Evolutionary conservation across 2,113 vertebrate genomes (phyloP), one percentile per base, ranked within the genome.

Genomic region (Archilochus colubris): DNA sequence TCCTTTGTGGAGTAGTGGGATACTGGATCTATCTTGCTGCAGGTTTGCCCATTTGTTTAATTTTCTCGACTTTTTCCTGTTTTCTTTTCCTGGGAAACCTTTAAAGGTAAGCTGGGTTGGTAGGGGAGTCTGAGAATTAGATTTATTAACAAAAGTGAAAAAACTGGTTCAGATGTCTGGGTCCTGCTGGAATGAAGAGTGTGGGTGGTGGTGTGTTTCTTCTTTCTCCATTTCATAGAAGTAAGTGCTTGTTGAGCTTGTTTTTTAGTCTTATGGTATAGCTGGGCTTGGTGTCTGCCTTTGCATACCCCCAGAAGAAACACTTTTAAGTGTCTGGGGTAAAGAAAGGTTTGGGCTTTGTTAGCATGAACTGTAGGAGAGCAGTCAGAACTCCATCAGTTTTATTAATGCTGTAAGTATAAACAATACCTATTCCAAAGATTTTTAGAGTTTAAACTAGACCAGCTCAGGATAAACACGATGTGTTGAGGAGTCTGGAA

Each of bases 1-100:
- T 33, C 0, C 2, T 54, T 19, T 19, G 5, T 12, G 55, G 10
- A 44, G 25, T 18, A 11, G 1, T 3, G 18, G 67, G 50, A 17
- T 18, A 0, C 36, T 7, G 62, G 5, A 0, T 9, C 48, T 33
- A 0, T 22, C 27, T 14, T 54, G 23, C 46, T 36, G 0, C 13
- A 6, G 51, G 3, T 3, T 3, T 15, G 36, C 27, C 16, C 1
- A 0, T n/a, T 28, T 15, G 12, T 58, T 44, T 10, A 0, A 2
- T 57, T 16, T 36, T 7, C 62, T 21, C 27, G 3, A 3, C 15
- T 30, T 28, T 30, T 55, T 18, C 11, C 7, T 0, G 13, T 67
- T 66, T 55, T 17, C 43, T 46, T 22, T 54, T 75, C 24, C 73
- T 0, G 0, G 7, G 61, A 21, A 63, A 18, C 46, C 18, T 61